Evolutionary conservation across 2,888 invertebrate genomes (phyloP), one percentile per base, ranked within the genome.

Genomic region (Darwinula stevensoni): DNA sequence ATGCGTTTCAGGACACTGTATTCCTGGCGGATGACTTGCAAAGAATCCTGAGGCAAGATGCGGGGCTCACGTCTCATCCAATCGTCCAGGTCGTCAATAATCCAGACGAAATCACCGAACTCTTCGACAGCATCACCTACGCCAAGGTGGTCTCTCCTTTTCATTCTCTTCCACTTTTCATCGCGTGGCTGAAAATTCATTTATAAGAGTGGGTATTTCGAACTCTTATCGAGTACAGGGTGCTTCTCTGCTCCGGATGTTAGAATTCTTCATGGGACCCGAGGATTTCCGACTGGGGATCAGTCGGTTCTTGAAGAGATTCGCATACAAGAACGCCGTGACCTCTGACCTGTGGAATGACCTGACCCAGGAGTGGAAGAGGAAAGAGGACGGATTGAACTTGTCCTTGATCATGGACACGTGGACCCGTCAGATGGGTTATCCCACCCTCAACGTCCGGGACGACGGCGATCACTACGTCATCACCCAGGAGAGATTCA

Each of bases 41-140:
- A 39, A 48, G 60, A 1, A 80, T 75, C 0, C 47, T 84, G 37
- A 53, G 53, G 11, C 54, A 65, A 2, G 88, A 91, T 46, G 63
- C 74, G 0, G 70, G 71, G 31, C 49, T 70, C 4, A 72, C 69
- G 31, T 78, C 86, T 2, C 86, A 86, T 54, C 76, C 88, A 0
- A 82, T 91, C 37, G 70, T 82, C 4, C 71, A 75, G 47, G 62
- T 61, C 1, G 84, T 86, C 12, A 58, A 60, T 16, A 73, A 74
- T 38, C 84, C 86, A 0, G 70, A 73, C 47, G 68, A 88, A 56
- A 86, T 91, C 34, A 78, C 74, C 0, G 71, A 78, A 39, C 67
- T 84, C 34, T 88, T 88, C 47, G 86, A 88, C 49, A 52, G 62
- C 0, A 86, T 91, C 37, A 76, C 84, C 0, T 91, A 91, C 45